Evolutionary conservation across 2,888 invertebrate genomes (phyloP).

Genomic region (Ormia ochracea): DNA sequence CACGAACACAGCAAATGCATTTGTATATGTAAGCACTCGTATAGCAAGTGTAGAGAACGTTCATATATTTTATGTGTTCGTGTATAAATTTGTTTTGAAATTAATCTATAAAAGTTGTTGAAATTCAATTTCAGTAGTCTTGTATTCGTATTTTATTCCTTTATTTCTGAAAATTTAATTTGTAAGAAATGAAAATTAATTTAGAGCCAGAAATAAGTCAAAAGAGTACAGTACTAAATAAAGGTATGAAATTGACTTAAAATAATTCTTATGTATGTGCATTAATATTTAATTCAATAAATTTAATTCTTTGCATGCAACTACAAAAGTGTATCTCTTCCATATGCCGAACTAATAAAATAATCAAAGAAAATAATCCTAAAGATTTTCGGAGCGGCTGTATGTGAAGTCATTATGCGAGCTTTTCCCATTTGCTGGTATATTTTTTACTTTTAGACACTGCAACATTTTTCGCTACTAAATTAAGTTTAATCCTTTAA

Average conservation of each 20-base stretch:
- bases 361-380: too few relatives aligned
- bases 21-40: background rate
- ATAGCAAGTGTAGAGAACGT: background rate
- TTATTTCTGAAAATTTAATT: constrained; percentile 36
- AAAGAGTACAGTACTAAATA: constrained; percentile 5
- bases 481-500: too few relatives aligned
- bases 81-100: constrained; percentile 15
- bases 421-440: too few relatives aligned
- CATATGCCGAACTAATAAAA: too few relatives aligned
- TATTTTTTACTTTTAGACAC: too few relatives aligned
- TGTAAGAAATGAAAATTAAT: constrained; percentile 23
- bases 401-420: too few relatives aligned
- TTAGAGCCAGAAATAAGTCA: constrained; percentile 6
- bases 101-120: constrained; percentile 40
- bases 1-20: background rate
- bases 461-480: too few relatives aligned
- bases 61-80: constrained; percentile 7
- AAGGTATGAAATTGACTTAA: background rate
- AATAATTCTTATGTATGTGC: background rate
- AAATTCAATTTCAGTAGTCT: constrained; percentile 46
- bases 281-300: background rate
- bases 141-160: background rate
- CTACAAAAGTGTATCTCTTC: too few relatives aligned
- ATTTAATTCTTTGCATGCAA: background rate
- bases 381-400: too few relatives aligned